phyloP scores from a whole-genome alignment of 2,797 vertebrate species.

The Chelidonichthys spinosus region DNA sequence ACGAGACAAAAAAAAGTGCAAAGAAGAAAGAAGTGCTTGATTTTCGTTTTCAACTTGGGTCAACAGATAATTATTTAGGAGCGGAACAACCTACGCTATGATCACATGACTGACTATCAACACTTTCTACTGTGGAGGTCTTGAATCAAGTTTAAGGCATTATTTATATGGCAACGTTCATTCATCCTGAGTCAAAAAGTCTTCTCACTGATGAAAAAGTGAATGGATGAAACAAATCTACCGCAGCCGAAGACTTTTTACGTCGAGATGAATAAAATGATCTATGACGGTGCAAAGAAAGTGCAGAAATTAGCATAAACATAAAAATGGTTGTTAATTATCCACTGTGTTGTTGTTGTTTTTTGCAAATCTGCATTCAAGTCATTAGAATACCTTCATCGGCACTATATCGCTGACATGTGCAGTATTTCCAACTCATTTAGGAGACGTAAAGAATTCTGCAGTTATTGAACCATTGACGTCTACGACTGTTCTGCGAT shows the following conservation, averaged over 20 bases:
- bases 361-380: not conserved
- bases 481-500: not conserved
- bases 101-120: slow-evolving; percentile 24
- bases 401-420: not conserved
- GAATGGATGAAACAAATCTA: not conserved
- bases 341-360: not conserved
- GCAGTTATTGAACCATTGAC: not conserved
- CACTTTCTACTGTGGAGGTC: slow-evolving; percentile 26
- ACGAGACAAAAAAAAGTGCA: slow-evolving; percentile 65
- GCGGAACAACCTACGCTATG: slow-evolving; percentile 15
- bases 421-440: slow-evolving; percentile 5
- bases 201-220: not conserved
- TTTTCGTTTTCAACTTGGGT: slow-evolving; percentile 9
- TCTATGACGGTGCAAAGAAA: slow-evolving; percentile 5
- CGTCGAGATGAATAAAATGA: slow-evolving; percentile 4
- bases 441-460: not conserved
- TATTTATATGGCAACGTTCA: slow-evolving; percentile 25
- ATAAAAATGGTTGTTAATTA: slow-evolving; percentile 1
- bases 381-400: not conserved
- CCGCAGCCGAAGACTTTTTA: slow-evolving; percentile 1
- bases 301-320: slow-evolving; percentile 19
- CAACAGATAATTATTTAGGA: slow-evolving; percentile 2
- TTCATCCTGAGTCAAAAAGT: slow-evolving; percentile 25
- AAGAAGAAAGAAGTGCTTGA: slow-evolving; percentile 52
- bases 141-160: slow-evolving; percentile 67